A percentile compares a stretch with the other conserved stretches of the same genome.
Conservation (phyloP, 1,140 invertebrate genomes). For the Nilaparvata lugens region DNA sequence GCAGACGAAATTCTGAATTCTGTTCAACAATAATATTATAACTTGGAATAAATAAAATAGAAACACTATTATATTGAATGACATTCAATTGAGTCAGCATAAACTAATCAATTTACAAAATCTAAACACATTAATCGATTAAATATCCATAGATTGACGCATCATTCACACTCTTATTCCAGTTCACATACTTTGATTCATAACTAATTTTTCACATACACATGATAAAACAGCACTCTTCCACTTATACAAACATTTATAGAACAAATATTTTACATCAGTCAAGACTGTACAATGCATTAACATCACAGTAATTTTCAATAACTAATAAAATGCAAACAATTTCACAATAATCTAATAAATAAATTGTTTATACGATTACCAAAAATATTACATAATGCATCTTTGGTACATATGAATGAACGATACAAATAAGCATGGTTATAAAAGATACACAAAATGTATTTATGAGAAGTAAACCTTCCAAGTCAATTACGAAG, state of each 20-base stretch:
- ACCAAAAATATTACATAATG: neutral
- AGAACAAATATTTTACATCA: neutral
- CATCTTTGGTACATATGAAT: slow-evolving; percentile 1
- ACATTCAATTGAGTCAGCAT: too few species aligned
- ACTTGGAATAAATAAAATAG: too few species aligned
- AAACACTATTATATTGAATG: too few species aligned
- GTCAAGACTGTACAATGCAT: slow-evolving; percentile 1
- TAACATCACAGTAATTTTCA: slow-evolving; percentile 4
- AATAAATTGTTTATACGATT: neutral
- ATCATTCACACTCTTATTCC: neutral
- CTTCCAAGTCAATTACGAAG: neutral
- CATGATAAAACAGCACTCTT: neutral
- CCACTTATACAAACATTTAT: neutral
- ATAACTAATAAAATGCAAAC: neutral
- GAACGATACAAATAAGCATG: neutral
- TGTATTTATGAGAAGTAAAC: neutral
- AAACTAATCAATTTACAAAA: neutral
- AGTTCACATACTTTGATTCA: neutral
- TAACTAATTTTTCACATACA: neutral
- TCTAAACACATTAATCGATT: neutral
- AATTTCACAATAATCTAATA: neutral
- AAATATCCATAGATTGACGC: neutral
- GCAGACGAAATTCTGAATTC: too few species aligned
- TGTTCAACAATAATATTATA: too few species aligned
- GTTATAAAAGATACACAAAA: too few species aligned